Conservation (phyloP, 2,888 invertebrate genomes). For the Callosobruchus maculatus region DNA sequence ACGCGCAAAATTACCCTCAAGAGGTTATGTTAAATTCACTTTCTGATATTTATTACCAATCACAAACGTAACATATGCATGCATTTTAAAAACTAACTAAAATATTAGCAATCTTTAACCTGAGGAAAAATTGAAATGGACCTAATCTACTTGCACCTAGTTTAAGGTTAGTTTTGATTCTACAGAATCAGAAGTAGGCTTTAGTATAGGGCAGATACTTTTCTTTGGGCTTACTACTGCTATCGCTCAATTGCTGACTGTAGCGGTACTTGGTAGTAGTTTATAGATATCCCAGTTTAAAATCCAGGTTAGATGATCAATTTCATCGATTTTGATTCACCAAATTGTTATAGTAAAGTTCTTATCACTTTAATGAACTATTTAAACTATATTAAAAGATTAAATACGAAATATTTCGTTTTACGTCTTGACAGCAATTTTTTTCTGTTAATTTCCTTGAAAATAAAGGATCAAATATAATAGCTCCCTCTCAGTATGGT, state of each 20-base stretch:
- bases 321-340: too few relatives aligned
- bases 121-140: conserved; percentile 13
- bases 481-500: too few relatives aligned
- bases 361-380: too few relatives aligned
- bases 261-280: too few relatives aligned
- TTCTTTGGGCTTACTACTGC: neutral
- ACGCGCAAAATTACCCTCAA: neutral
- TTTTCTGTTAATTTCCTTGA: too few relatives aligned
- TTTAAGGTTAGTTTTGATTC: neutral
- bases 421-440: too few relatives aligned
- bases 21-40: conserved; percentile 6
- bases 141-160: neutral
- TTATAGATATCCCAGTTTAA: too few relatives aligned
- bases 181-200: neutral
- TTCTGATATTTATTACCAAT: conserved; percentile 22
- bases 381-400: too few relatives aligned
- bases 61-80: conserved; percentile 14
- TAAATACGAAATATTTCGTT: too few relatives aligned
- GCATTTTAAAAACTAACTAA: conserved; percentile 9
- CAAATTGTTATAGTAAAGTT: too few relatives aligned
- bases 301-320: too few relatives aligned
- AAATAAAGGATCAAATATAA: too few relatives aligned
- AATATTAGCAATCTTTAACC: conserved; percentile 17
- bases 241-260: neutral
- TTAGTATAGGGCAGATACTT: neutral